Evolutionary conservation across 2,797 vertebrate species (phyloP).

Genomic region (Erethizon dorsatum): DNA sequence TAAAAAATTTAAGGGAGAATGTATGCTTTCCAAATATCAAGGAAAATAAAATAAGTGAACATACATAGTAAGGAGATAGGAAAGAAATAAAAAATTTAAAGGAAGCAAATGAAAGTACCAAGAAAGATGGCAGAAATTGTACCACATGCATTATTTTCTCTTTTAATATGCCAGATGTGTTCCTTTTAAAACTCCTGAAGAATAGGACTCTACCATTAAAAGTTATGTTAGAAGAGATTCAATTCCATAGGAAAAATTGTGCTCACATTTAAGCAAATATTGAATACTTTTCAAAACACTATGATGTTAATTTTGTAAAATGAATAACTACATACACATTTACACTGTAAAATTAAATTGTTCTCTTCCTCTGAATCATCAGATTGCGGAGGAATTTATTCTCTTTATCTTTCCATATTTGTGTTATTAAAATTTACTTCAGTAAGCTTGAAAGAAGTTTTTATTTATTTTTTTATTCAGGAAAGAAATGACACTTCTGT

Average conservation of each 20-base stretch:
- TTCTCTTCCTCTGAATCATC: background rate
- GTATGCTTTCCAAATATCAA: background rate
- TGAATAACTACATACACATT: background rate
- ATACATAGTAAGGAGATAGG: background rate
- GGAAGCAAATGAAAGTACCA: background rate
- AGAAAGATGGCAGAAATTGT: background rate
- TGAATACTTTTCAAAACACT: background rate
- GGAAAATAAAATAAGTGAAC: background rate
- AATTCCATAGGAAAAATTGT: background rate
- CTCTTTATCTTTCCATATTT: background rate
- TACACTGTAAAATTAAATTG: background rate
- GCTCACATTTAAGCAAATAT: background rate
- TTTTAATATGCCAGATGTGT: background rate
- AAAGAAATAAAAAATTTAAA: background rate
- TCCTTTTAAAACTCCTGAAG: background rate
- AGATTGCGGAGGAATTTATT: background rate
- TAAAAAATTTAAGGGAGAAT: background rate
- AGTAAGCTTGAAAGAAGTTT: background rate
- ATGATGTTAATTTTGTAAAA: background rate
- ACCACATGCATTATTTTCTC: background rate
- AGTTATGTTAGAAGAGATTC: background rate
- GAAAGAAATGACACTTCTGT: background rate
- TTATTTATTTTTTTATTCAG: background rate
- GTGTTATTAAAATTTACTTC: background rate
- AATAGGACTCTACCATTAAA: background rate